Evolutionary conservation across 2,113 vertebrate species (phyloP), one percentile per base, ranked within the genome.

Genomic region (Lutjanus erythropterus): DNA sequence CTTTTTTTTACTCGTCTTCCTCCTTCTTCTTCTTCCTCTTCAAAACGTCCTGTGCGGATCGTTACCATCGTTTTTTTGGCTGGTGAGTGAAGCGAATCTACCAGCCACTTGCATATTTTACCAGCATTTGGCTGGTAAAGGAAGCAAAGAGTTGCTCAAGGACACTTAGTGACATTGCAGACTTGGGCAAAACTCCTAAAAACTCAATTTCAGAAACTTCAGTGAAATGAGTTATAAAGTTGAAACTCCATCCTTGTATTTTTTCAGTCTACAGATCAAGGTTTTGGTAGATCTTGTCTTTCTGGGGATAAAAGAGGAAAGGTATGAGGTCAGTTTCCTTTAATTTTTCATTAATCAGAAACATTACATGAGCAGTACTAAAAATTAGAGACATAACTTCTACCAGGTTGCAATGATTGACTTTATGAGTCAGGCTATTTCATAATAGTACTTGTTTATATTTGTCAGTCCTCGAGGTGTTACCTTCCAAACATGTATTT

Each of bases 141-240:
- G n/a, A n/a, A n/a, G n/a, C n/a, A n/a, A n/a, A n/a, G n/a, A n/a
- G n/a, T 39, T 42, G 49, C 59, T 66, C 31, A 62, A 71, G 25
- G 78, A 75, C 66, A 41, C 7, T 9, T 69, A 41, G 12, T 39
- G 37, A 37, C 66, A 64, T 23, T 27, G 37, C 10, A 3, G 56
- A 61, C 25, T 19, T 59, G 9, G 7, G 2, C 25, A 42, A 53
- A 65, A 53, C 41, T 33, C 3, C 6, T 37, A 5, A 10, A 18
- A 18, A 9, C 33, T 67, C 60, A 47, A 46, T 64, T 64, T 65
- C 33, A 50, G 18, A 25, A 11, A 39, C 8, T 60, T 11, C 37
- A 18, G 41, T 39, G 15, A 69, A 25, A 49, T 58, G 4, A 31
- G 19, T 6, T n/a, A 16, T 31, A 41, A 74, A 25, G 39, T 10